Base-by-base conservation (phyloP, 1,140 invertebrate species). In the Drosophila teissieri region DNA sequence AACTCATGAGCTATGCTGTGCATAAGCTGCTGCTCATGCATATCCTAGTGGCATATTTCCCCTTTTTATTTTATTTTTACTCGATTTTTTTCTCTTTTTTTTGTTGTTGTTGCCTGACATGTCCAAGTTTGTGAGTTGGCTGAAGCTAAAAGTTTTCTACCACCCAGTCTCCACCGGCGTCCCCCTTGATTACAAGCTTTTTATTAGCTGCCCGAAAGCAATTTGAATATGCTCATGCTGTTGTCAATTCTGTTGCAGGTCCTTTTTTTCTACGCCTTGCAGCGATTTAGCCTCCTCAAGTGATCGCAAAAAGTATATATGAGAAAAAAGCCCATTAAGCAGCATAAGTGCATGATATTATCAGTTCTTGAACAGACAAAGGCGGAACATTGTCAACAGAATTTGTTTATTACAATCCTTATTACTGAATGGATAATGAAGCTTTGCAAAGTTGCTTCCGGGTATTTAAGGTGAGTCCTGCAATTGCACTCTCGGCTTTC, bases 131-230 rank as follows among this genome's bases (percentile, higher is more conserved):
- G 69, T 62, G 78, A 88, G 72, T 85, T 80, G 78, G 58, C 67
- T 75, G 46, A 31, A 45, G 65, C 61, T 45, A 82, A 85, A 88
- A 60, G 77, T 88, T 78, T 56, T 37, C 39, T 12, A 10, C 58
- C 22, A 46, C 44, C 24, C 22, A 17, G 31, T 15, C 39, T 40
- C 34, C 42, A 42, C 48, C 34, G 53, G 44, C 44, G 61, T 45
- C 69, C 69, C 81, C 70, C 81, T 82, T 86, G 78, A 88, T 86
- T 88, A 83, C 83, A 83, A 60, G 79, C 83, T 83, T 88, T 89
- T 88, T 88, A 89, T 89, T 83, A 89, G 76, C 80, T 69, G 57
- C 80, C 84, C 84, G 55, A 88, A 88, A 84, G 84, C 80, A 89
- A 88, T 88, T 88, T 88, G 72, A 83, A 89, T 88, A 77, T 84